Evolutionary conservation across 1,140 invertebrate species (phyloP), one percentile per base, ranked within the genome.

Genomic region (Spodoptera litura): DNA sequence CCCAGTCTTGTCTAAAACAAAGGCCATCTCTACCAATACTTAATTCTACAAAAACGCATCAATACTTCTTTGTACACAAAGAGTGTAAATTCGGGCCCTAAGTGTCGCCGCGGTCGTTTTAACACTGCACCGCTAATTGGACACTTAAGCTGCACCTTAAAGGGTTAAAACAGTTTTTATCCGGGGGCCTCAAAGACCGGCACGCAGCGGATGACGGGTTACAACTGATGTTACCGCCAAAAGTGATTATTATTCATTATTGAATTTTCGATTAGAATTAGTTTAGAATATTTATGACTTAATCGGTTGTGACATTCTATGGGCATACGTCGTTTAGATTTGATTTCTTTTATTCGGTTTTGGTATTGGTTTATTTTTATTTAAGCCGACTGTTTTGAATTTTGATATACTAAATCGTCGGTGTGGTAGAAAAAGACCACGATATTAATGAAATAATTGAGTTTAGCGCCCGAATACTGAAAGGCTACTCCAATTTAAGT

Each of bases 71-170:
- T 91, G 90, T 90, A 81, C 84, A 68, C 51, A 12, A 78, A 78
- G 81, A 86, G 90, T 91, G 91, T 93, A 91, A 92, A 91, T 92
- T 92, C 83, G 89, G 89, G 83, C 85, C 84, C 81, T 87, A 83
- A 86, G 87, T 93, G 92, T 93, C 92, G 85, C 90, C 89, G 85
- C 80, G 82, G 87, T 91, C 91, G 89, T 92, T 94, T 94, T 94
- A 86, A 94, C 92, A 93, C 91, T 86, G 80, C 87, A 82, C 76
- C 80, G 91, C 91, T 94, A 94, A 94, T 94, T 94, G 91, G 87
- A 89, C 90, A 92, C 92, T 93, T 93, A 92, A 91, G 87, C 83
- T 61, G 75, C 82, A 82, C 76, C 79, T 81, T 86, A 84, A 83
- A 86, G 88, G 86, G 83, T 86, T 89, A 88, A 90, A 88, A 88